Percentiles rank a stretch among this genome's conserved stretches.
Evolutionary conservation across 92 coral and sea anemone species (phyloP).

Genomic region (Palythoa grandis): DNA sequence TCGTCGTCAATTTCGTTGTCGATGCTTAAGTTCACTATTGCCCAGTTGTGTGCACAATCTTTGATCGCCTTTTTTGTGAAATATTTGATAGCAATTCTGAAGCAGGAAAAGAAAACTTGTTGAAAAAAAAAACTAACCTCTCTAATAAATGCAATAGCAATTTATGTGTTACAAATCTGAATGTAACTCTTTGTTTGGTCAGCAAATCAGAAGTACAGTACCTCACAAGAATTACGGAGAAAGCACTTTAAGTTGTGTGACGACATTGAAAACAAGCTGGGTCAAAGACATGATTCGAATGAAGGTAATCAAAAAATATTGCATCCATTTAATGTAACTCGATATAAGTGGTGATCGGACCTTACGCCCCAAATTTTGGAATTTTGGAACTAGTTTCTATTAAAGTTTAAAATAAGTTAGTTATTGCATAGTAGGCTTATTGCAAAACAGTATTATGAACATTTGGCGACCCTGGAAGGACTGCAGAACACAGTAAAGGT

Average conservation of each 20-base stretch:
- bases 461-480: too few species aligned
- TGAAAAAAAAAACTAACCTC: neutral
- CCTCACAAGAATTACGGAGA: neutral
- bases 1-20: too few species aligned
- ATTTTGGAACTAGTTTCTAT: slow-evolving; percentile 5
- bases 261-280: neutral
- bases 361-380: slow-evolving; percentile 5
- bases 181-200: neutral
- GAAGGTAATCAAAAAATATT: neutral
- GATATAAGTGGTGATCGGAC: neutral
- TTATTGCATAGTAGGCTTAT: slow-evolving; percentile 8
- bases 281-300: neutral
- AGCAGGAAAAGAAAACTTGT: neutral
- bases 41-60: too few species aligned
- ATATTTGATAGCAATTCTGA: too few species aligned
- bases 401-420: slow-evolving; percentile 5
- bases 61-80: too few species aligned
- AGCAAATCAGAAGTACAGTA: slow-evolving; percentile 3
- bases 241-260: neutral
- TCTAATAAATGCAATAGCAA: neutral
- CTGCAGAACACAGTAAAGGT: too few species aligned
- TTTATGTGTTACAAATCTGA: neutral
- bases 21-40: too few species aligned
- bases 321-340: neutral
- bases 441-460: too few species aligned